Conservation (phyloP, 2,113 vertebrate genomes). For the Progne subis region DNA sequence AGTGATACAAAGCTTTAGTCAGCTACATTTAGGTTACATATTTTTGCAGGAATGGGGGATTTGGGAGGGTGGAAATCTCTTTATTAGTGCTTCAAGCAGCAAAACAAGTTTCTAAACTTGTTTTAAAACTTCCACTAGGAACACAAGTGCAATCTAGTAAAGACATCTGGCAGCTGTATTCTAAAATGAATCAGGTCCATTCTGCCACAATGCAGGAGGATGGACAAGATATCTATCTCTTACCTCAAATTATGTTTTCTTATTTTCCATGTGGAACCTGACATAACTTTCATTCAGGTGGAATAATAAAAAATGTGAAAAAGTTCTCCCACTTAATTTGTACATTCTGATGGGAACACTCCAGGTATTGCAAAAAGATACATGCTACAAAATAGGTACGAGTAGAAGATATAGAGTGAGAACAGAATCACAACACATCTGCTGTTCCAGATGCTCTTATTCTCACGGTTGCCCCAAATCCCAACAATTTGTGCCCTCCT, state of each 20-base stretch:
- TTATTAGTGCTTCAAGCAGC: neutral
- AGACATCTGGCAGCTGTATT: neutral
- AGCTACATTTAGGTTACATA: neutral
- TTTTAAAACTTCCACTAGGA: neutral
- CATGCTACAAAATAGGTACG: neutral
- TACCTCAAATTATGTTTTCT: neutral
- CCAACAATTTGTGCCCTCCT: neutral
- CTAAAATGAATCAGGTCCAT: neutral
- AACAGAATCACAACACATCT: neutral
- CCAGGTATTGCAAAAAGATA: neutral
- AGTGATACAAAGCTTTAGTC: neutral
- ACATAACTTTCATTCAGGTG: neutral
- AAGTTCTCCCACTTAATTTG: neutral
- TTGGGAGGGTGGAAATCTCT: neutral
- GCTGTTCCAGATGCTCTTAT: neutral
- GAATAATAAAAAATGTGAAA: neutral
- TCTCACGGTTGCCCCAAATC: neutral
- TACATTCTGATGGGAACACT: neutral
- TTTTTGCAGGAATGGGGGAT: fast-evolving
- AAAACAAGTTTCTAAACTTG: neutral
- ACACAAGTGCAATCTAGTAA: neutral
- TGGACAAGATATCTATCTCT: neutral
- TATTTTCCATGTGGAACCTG: neutral
- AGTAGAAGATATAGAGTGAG: neutral
- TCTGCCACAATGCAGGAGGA: neutral